These are phyloP conservation scores for Falco rusticolus DNA, from an alignment of 2,797 vertebrate genomes.

Conservation along the genomic window DNA sequence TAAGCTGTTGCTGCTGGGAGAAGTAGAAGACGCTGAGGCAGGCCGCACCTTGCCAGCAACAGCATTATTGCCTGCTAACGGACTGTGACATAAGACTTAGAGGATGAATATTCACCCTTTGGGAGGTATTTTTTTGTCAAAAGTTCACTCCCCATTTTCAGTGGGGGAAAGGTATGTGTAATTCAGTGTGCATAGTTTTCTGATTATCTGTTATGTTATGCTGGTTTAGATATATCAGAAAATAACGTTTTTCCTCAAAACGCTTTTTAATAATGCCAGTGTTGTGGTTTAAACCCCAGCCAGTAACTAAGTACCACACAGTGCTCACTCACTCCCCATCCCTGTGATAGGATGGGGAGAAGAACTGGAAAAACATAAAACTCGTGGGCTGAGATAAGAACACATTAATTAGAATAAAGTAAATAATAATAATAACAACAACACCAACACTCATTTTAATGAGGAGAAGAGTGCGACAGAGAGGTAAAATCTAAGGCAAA, in stretches of 20 bases:
- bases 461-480: no score
- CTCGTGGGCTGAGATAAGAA: no score
- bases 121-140: not conserved
- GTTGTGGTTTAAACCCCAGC: no score
- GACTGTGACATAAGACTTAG: not conserved
- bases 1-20: not conserved
- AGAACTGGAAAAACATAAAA: no score
- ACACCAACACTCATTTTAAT: no score
- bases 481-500: no score
- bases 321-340: no score
- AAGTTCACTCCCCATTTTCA: not conserved
- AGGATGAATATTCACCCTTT: not conserved
- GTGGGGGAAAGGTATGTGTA: not conserved
- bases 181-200: not conserved
- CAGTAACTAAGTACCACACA: no score
- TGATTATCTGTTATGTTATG: not conserved
- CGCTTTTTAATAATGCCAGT: not conserved
- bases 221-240: not conserved
- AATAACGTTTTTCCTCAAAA: not conserved
- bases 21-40: not conserved
- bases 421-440: no score
- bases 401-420: no score
- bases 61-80: not conserved
- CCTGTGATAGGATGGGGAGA: no score
- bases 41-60: not conserved